phyloP scores from a whole-genome alignment of 2,797 vertebrate genomes.

The Darevskia nairensis region DNA sequence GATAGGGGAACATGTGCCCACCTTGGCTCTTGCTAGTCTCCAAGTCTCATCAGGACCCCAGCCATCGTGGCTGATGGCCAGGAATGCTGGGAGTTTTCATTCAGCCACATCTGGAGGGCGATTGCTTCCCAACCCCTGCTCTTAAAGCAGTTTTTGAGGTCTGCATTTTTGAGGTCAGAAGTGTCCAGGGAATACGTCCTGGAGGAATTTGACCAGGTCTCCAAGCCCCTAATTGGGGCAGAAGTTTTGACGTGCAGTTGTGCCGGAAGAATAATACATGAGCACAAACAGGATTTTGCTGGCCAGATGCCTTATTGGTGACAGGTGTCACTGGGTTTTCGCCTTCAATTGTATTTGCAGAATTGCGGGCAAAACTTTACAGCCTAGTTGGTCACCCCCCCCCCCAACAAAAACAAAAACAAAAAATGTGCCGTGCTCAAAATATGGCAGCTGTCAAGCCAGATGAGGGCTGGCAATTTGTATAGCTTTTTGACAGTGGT shows the following conservation, averaged over 20 bases:
- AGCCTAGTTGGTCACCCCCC: neutral
- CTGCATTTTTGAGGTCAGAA: slow-evolving; percentile 16
- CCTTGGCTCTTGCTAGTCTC: too few relatives aligned
- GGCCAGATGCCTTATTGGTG: neutral
- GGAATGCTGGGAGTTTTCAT: neutral
- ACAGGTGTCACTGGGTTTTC: neutral
- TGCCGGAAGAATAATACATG: neutral
- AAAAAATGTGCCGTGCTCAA: neutral
- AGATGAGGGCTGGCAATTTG: slow-evolving; percentile 8
- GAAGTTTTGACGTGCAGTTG: neutral
- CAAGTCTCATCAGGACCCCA: too few relatives aligned
- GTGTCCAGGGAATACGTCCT: slow-evolving; percentile 16
- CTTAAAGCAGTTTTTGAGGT: neutral
- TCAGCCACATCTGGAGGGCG: neutral
- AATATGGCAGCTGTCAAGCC: slow-evolving; percentile 14
- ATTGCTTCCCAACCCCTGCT: neutral
- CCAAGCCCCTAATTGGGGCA: neutral
- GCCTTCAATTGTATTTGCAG: slow-evolving; percentile 8
- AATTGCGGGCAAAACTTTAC: slow-evolving; percentile 18
- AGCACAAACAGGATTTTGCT: neutral
- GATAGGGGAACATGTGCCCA: too few relatives aligned
- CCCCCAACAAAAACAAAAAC: neutral
- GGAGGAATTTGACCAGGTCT: neutral
- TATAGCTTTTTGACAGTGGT: slow-evolving; percentile 2
- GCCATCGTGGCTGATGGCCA: neutral